These are phyloP conservation scores for Acridotheres tristis DNA, from an alignment of 2,797 vertebrate genomes.

Conservation along the genomic window DNA sequence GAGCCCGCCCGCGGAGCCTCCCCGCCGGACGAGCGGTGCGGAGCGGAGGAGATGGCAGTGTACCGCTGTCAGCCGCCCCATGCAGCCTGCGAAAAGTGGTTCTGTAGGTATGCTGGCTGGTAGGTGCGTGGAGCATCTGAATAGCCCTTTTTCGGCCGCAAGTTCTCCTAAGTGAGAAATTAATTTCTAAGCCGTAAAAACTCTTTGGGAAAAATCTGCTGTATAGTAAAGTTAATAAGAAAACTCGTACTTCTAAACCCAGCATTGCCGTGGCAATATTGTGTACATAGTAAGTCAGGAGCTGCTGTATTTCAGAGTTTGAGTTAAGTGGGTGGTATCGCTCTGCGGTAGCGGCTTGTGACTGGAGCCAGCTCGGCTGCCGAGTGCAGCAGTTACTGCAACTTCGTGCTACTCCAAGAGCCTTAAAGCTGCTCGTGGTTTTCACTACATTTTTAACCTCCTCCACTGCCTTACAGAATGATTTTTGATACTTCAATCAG, in stretches of 20 bases:
- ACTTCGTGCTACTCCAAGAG: neutral
- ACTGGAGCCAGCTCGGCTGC: neutral
- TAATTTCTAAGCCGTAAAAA: neutral
- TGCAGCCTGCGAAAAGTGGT: neutral
- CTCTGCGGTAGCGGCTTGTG: neutral
- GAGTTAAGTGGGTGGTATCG: neutral
- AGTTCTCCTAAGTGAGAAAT: neutral
- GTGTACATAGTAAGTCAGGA: neutral
- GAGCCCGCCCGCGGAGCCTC: neutral
- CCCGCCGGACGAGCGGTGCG: neutral
- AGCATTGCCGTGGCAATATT: neutral
- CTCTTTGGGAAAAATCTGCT: neutral
- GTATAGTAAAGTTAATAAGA: fast-evolving
- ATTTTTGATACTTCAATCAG: fast-evolving
- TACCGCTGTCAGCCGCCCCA: neutral
- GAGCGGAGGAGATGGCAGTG: no score
- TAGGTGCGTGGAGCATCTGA: neutral
- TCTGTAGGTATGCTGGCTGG: neutral
- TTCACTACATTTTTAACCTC: neutral
- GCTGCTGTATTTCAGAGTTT: neutral
- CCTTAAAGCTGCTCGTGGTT: neutral
- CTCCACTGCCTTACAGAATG: fast-evolving
- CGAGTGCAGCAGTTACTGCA: neutral
- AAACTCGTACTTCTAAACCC: neutral
- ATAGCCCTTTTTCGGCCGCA: neutral